Percentiles rank a stretch among this genome's conserved stretches.
phyloP scores from a whole-genome alignment of 2,113 vertebrate genomes.

The Sylvia atricapilla region DNA sequence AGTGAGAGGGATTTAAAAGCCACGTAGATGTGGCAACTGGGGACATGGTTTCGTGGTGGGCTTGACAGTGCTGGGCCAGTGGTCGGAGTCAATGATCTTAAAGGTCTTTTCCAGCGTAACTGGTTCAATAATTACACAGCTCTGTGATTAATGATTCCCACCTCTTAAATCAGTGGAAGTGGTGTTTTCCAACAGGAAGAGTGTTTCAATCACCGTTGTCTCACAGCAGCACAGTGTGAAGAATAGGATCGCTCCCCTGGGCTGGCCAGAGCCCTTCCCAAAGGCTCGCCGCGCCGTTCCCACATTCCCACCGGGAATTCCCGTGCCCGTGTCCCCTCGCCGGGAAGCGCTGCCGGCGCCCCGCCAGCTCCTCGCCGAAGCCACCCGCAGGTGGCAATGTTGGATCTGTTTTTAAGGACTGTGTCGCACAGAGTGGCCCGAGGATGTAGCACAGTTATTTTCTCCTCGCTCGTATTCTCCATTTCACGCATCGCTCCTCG shows the following conservation, averaged over 20 bases:
- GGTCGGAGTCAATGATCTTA: not conserved
- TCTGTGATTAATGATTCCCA: accelerated
- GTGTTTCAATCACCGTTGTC: accelerated
- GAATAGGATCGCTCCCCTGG: accelerated
- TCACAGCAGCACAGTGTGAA: accelerated
- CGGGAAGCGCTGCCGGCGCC: accelerated
- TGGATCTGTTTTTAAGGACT: not conserved
- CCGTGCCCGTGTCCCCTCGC: accelerated
- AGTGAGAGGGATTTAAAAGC: not conserved
- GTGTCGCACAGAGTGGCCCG: accelerated
- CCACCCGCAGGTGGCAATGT: conserved; percentile 55
- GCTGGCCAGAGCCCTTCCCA: accelerated
- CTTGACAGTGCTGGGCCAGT: not conserved
- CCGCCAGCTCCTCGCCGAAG: not conserved
- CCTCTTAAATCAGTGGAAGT: accelerated
- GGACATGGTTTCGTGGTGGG: not conserved
- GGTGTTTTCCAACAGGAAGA: accelerated
- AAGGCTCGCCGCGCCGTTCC: accelerated
- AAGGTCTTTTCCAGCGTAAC: not conserved
- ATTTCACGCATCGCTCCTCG: not conserved
- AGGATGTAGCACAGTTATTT: accelerated
- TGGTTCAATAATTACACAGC: accelerated
- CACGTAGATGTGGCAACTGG: not conserved
- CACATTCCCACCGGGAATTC: accelerated
- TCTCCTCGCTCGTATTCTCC: accelerated